A percentile compares a stretch with the other conserved stretches of the same genome.
Evolutionary conservation across 2,113 vertebrate species (phyloP).

Genomic region (Sphyrna mokarran): DNA sequence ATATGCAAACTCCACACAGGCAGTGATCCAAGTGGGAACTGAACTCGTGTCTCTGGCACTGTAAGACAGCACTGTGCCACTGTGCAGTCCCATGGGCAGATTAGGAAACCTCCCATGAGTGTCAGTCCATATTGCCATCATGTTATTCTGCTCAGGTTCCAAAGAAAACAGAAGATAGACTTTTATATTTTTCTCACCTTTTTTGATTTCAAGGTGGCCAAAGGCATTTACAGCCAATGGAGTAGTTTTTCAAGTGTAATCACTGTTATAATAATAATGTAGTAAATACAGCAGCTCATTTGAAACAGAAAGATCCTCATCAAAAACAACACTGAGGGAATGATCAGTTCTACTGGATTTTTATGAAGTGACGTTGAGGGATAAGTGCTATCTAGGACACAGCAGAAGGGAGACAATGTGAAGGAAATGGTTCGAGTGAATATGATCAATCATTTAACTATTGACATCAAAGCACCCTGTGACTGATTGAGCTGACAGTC

Average conservation of each 20-base stretch:
- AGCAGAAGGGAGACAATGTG: not conserved
- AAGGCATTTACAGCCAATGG: not conserved
- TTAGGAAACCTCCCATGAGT: not conserved
- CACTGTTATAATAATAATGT: too few relatives aligned
- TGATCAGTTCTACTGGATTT: not conserved
- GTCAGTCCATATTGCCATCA: not conserved
- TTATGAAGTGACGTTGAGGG: not conserved
- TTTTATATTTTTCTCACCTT: not conserved
- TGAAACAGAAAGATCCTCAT: not conserved
- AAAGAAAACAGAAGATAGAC: not conserved
- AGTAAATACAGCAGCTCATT: not conserved
- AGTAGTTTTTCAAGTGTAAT: not conserved
- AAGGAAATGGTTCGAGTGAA: not conserved
- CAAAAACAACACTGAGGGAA: not conserved
- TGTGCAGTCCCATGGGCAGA: too few relatives aligned
- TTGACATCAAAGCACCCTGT: not conserved
- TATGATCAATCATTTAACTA: slow-evolving; percentile 20
- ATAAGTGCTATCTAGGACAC: not conserved
- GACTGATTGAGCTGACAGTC: not conserved
- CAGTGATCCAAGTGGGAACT: too few relatives aligned
- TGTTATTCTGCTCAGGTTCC: not conserved
- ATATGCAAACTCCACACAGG: too few relatives aligned
- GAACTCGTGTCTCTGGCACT: too few relatives aligned
- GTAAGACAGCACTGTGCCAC: too few relatives aligned
- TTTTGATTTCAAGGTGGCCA: not conserved